Conservation (phyloP, 2,113 vertebrate species). For the Heterochromis multidens region DNA sequence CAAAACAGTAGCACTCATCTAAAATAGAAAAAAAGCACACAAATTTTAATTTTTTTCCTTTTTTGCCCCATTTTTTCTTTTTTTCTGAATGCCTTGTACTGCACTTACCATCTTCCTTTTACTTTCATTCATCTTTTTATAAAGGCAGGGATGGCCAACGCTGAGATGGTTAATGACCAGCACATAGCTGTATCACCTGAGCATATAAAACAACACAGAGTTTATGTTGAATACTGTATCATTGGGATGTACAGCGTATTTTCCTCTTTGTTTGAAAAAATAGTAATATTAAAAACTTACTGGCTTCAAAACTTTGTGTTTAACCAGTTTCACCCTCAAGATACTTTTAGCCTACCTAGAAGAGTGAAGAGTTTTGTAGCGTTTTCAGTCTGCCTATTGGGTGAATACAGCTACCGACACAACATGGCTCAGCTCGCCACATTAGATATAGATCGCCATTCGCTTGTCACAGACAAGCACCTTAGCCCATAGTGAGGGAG, state of each 20-base stretch:
- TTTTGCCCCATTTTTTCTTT: neutral
- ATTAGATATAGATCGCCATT: conserved; percentile 27
- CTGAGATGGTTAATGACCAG: neutral
- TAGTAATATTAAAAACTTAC: neutral
- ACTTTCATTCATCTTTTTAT: neutral
- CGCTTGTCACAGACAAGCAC: conserved; percentile 22
- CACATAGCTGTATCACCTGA: neutral
- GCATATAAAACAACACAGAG: too few species aligned
- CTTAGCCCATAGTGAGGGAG: conserved; percentile 7
- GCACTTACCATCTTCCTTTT: neutral
- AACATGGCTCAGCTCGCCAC: conserved; percentile 32
- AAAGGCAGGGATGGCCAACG: neutral
- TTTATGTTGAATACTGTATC: neutral
- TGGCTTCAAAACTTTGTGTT: neutral
- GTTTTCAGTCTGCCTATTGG: neutral
- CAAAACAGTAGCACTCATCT: neutral
- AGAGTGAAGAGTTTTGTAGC: neutral
- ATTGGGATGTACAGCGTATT: neutral
- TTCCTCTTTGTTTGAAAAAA: neutral
- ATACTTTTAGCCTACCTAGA: neutral
- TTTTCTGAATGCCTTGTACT: neutral
- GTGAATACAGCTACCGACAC: neutral
- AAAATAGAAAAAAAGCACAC: neutral
- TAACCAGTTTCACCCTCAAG: neutral
- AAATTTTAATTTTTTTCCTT: neutral